phyloP scores from a whole-genome alignment of 2,888 invertebrate genomes.

The Cheilosia pagana region DNA sequence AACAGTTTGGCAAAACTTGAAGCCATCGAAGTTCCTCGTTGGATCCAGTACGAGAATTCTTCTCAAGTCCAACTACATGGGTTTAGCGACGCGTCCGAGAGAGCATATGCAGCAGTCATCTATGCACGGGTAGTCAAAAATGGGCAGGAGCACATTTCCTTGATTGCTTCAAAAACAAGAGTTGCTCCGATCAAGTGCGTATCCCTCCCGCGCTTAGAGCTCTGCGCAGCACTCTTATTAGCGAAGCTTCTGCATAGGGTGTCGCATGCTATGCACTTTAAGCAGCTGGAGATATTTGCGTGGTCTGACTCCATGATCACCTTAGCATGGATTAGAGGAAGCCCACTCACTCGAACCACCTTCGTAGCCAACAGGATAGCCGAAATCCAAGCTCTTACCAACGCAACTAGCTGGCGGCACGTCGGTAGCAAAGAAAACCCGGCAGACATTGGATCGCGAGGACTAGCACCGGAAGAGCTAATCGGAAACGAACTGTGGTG shows the following conservation, averaged over 20 bases:
- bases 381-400: slow-evolving; percentile 2
- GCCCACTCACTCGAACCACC: not conserved
- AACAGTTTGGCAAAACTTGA: not conserved
- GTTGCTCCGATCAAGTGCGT: not conserved
- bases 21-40: slow-evolving; percentile 16
- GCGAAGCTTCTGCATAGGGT: not conserved
- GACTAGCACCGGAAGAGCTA: slow-evolving; percentile 8
- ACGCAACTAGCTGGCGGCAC: not conserved
- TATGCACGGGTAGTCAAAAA: not conserved
- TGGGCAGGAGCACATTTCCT: not conserved
- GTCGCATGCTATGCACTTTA: not conserved
- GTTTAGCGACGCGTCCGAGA: slow-evolving; percentile 5
- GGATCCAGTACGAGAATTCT: not conserved
- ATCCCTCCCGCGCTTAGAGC: not conserved
- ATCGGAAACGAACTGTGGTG: slow-evolving; percentile 1
- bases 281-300: not conserved
- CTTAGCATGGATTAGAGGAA: slow-evolving; percentile 1
- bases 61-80: slow-evolving; percentile 15
- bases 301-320: no score
- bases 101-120: slow-evolving; percentile 4
- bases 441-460: slow-evolving; percentile 22
- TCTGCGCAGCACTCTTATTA: slow-evolving; percentile 5
- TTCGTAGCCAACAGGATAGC: not conserved
- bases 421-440: slow-evolving; percentile 14
- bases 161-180: not conserved